Conservation (phyloP, 53 echinoderm and acorn worm species). For the Pentamera pediparva region DNA sequence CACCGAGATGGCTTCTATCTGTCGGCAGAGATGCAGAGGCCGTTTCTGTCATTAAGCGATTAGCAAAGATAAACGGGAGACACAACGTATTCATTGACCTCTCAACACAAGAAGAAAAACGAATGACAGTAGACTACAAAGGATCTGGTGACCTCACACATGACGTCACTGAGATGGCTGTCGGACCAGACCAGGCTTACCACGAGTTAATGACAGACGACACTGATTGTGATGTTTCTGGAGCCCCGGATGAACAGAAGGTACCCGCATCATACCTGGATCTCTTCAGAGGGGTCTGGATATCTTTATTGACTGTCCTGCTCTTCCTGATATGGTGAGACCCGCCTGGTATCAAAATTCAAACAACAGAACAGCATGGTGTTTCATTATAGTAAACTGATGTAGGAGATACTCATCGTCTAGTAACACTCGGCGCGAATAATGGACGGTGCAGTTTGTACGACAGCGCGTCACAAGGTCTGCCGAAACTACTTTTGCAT, state of each 20-base stretch:
- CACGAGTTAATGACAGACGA: not conserved
- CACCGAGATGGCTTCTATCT: constrained; percentile 4
- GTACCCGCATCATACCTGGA: not conserved
- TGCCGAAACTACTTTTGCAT: too few relatives aligned
- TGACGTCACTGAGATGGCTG: not conserved
- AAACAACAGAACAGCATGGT: too few relatives aligned
- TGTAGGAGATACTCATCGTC: too few relatives aligned
- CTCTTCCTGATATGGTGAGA: not conserved
- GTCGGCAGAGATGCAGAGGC: not conserved
- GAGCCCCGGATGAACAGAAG: too few relatives aligned
- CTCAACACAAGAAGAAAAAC: not conserved
- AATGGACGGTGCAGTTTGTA: too few relatives aligned
- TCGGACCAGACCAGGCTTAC: too few relatives aligned
- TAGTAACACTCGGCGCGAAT: too few relatives aligned
- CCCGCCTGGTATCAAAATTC: too few relatives aligned
- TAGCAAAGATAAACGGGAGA: not conserved
- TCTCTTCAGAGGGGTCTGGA: not conserved
- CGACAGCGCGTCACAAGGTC: too few relatives aligned
- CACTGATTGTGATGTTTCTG: not conserved
- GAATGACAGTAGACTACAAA: not conserved
- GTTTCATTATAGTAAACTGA: too few relatives aligned
- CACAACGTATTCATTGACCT: not conserved
- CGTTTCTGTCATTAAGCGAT: not conserved
- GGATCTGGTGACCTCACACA: too few relatives aligned
- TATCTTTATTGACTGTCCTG: not conserved